A percentile compares a stretch with the other conserved stretches of the same genome.
Conservation (phyloP, 2,797 vertebrate genomes). For the Acanthurus tractus region DNA sequence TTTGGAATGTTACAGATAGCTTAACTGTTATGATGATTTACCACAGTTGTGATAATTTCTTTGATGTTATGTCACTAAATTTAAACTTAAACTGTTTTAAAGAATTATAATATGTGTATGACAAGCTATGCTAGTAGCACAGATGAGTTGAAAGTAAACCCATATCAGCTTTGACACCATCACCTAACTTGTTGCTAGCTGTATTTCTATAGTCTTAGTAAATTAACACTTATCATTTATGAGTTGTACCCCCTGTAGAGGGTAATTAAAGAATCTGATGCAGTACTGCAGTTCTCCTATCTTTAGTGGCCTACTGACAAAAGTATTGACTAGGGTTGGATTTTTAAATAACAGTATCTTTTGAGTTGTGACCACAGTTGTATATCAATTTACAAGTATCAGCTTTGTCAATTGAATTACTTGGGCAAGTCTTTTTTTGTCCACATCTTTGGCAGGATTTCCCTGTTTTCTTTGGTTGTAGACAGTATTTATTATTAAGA, state of each 20-base stretch:
- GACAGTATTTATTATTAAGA: too few species aligned
- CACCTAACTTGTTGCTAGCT: too few species aligned
- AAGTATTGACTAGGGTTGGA: neutral
- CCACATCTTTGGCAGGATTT: too few species aligned
- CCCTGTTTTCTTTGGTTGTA: too few species aligned
- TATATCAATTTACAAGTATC: neutral
- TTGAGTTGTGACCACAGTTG: neutral
- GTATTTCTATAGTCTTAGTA: too few species aligned
- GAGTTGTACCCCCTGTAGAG: slow-evolving; percentile 1
- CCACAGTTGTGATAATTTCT: neutral
- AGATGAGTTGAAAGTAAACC: neutral
- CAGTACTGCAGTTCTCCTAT: neutral
- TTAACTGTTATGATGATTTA: neutral
- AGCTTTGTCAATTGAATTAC: too few species aligned
- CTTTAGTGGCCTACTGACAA: too few species aligned
- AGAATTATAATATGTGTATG: neutral
- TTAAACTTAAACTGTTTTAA: too few species aligned
- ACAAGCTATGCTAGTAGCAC: neutral
- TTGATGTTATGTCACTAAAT: neutral
- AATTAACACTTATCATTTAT: neutral
- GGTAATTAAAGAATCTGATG: neutral
- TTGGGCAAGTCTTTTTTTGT: too few species aligned
- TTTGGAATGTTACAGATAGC: neutral
- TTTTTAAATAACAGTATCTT: neutral
- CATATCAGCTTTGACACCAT: neutral